Conservation (phyloP, 2,888 invertebrate species). For the Hydrotaea diabolus region DNA sequence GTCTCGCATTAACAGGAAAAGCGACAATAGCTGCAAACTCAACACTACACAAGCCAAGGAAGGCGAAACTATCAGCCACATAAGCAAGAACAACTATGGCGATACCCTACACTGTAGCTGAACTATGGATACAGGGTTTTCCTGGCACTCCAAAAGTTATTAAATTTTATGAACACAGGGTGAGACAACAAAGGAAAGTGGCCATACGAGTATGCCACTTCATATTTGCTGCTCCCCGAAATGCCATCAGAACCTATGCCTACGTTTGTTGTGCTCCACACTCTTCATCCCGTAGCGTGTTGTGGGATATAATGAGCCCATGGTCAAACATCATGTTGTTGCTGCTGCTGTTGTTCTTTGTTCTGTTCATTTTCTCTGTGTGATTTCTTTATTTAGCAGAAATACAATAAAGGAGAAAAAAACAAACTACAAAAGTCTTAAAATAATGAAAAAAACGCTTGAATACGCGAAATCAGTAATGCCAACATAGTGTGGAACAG, state of each 20-base stretch:
- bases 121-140: too few relatives aligned
- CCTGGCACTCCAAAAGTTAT: too few relatives aligned
- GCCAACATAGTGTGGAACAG: not conserved
- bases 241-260: too few relatives aligned
- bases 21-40: not conserved
- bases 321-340: not conserved
- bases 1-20: conserved; percentile 42
- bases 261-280: too few relatives aligned
- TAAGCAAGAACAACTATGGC: not conserved
- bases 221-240: too few relatives aligned
- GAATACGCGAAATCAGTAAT: not conserved
- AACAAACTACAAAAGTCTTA: conserved; percentile 44
- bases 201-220: too few relatives aligned
- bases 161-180: too few relatives aligned
- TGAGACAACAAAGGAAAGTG: too few relatives aligned
- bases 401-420: conserved; percentile 6
- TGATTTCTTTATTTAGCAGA: conserved; percentile 46
- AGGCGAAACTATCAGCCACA: too few relatives aligned
- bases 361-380: conserved; percentile 33
- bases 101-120: not conserved
- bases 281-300: not conserved
- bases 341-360: not conserved
- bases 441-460: conserved; percentile 1
- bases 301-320: not conserved
- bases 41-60: too few relatives aligned